A percentile compares a stretch with the other conserved stretches of the same genome.
These are phyloP conservation scores for Mustela lutreola DNA, from an alignment of 2,113 vertebrate species.

Conservation along the genomic window DNA sequence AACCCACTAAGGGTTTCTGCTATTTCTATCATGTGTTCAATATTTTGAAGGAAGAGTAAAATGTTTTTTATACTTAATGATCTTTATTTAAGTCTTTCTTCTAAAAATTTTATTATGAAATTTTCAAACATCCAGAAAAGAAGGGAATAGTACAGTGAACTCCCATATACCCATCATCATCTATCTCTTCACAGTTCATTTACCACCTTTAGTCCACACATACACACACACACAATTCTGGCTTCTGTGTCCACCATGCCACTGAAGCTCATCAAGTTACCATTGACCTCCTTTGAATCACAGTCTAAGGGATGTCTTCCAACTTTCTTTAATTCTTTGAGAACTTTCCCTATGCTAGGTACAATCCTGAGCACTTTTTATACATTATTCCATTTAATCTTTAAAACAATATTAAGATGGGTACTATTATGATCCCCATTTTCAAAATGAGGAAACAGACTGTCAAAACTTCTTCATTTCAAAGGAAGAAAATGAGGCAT, in stretches of 20 bases:
- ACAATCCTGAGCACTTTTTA: background rate
- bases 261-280: background rate
- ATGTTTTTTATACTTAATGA: background rate
- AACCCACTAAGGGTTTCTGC: background rate
- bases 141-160: background rate
- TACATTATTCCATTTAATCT: background rate
- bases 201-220: background rate
- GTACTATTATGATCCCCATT: background rate
- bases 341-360: background rate
- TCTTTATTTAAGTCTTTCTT: background rate
- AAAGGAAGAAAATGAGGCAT: background rate
- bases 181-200: background rate
- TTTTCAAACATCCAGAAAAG: background rate
- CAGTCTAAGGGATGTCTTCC: background rate
- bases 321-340: background rate
- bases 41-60: background rate
- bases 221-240: background rate
- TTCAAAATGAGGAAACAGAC: background rate
- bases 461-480: background rate
- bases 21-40: background rate
- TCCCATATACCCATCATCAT: background rate
- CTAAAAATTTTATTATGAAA: background rate
- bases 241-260: background rate
- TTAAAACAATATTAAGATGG: background rate
- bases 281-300: background rate